Conservation (phyloP, 2,888 invertebrate genomes). For the Empis stercorea region DNA sequence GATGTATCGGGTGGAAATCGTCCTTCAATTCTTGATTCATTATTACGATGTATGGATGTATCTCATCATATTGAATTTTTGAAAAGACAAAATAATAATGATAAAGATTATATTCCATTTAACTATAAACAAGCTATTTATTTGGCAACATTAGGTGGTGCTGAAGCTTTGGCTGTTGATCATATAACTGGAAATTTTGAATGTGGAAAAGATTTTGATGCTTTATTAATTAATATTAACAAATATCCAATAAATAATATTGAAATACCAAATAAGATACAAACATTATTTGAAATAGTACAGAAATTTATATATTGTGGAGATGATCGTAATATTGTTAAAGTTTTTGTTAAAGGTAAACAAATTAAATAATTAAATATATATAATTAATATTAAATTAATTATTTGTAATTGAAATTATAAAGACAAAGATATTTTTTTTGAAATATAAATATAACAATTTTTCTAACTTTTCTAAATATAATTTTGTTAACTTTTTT, state of each 20-base stretch:
- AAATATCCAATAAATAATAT: conserved; percentile 43
- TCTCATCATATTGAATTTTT: conserved; percentile 53
- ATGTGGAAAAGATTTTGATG: conserved; percentile 77
- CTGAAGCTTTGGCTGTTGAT: conserved; percentile 64
- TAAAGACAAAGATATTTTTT: neutral
- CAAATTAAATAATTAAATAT: conserved; percentile 37
- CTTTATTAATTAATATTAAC: conserved; percentile 60
- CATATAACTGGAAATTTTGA: conserved; percentile 65
- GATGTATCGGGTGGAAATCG: conserved; percentile 77
- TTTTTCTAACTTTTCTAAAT: too few species aligned
- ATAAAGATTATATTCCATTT: conserved; percentile 38
- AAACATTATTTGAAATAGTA: conserved; percentile 43
- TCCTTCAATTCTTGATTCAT: conserved; percentile 60
- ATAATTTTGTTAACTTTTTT: too few species aligned
- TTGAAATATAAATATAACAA: neutral
- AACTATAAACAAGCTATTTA: conserved; percentile 66
- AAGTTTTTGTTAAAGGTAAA: conserved; percentile 63
- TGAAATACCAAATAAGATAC: conserved; percentile 14
- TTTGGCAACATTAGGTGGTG: conserved; percentile 78
- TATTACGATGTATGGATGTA: conserved; percentile 58
- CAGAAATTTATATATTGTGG: conserved; percentile 68
- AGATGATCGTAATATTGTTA: conserved; percentile 67
- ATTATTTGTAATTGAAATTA: neutral
- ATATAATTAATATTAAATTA: too few species aligned
- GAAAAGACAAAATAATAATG: conserved; percentile 29